Conservation (phyloP, 92 coral and sea anemone genomes). For the Palythoa grandis region DNA sequence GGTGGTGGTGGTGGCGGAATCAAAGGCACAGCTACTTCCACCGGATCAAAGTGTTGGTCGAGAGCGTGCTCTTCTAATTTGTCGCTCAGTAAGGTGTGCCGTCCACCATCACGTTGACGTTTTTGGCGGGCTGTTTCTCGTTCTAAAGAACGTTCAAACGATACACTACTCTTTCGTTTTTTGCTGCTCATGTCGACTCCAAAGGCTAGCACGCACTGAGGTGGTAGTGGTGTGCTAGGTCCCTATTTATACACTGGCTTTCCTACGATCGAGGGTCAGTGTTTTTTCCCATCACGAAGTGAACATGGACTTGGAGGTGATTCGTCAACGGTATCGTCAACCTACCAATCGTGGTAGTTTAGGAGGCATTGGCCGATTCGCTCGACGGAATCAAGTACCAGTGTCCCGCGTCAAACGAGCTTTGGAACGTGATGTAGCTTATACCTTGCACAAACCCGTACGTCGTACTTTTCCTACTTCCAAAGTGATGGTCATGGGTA, state of each 20-base stretch:
- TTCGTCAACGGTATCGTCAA: not conserved
- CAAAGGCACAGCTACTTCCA: not conserved
- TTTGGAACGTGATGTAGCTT: not conserved
- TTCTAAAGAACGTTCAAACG: not conserved
- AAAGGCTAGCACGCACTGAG: not conserved
- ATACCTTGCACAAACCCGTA: conserved; percentile 3
- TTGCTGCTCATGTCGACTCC: not conserved
- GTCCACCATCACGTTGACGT: not conserved
- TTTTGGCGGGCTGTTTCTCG: conserved; percentile 12
- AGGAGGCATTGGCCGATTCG: not conserved
- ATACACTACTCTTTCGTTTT: not conserved
- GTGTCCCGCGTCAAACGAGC: not conserved
- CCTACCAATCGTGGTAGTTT: not conserved
- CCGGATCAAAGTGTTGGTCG: not conserved
- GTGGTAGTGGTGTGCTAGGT: not conserved
- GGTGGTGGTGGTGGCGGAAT: too few relatives aligned
- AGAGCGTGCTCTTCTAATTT: not conserved
- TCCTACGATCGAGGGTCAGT: not conserved
- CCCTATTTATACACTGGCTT: not conserved
- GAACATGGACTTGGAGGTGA: not conserved
- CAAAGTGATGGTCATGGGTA: not conserved
- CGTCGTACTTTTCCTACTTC: not conserved
- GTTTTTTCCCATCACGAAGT: not conserved
- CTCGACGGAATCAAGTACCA: not conserved
- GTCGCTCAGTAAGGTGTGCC: not conserved